Base-by-base conservation (phyloP, 2,797 vertebrate genomes). In the Sebastes vulpes region DNA sequence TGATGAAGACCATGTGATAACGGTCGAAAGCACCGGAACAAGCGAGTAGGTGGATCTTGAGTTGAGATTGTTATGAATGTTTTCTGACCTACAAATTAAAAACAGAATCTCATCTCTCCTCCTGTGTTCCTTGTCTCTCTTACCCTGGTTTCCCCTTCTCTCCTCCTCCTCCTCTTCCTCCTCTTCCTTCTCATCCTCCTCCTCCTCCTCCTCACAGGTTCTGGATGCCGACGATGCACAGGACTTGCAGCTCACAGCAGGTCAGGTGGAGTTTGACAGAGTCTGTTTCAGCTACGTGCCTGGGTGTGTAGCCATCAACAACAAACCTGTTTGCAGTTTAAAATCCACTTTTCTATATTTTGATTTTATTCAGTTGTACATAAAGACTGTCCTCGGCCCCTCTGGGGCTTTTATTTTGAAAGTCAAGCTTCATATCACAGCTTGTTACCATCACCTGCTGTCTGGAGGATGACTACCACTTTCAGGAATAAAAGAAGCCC, bases 221-320 rank as follows among this genome's bases (percentile, higher is more conserved):
- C 69, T 80, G 77, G 90, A 89, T 65, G 72, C 53, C 18, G 81
- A 46, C 7, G 85, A 75, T 23, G 88, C 87, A 1, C 35, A 58
- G 81, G 82, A 82, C 75, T 23, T 92, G 83, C 72, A 66, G 63
- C 60, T 90, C 29, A 57, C 72, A 59, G 81, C 83, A 76, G 90
- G 88, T 65, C 87, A 70, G 79, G 89, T 89, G 79, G 83, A 85
- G 75, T 90, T 92, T 83, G 85, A 92, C 76, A 69, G 78, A 65
- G 89, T 92, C 52, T 74, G 75, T 58, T 92, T 92, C 87, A 85
- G 82, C 85, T 90, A 90, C 65, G 81, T 86, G 2, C 64, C 88
- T 0, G 81, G 86, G 88, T 92, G 57, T 72, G 84, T 89, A 78
- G 52, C 46, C 70, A 29, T 64, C 7, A 28, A 50, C 28, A 2